A percentile compares a stretch with the other conserved stretches of the same genome.
These are phyloP conservation scores for Acanthoscelides obtectus DNA, from an alignment of 2,888 invertebrate species.

Conservation along the genomic window DNA sequence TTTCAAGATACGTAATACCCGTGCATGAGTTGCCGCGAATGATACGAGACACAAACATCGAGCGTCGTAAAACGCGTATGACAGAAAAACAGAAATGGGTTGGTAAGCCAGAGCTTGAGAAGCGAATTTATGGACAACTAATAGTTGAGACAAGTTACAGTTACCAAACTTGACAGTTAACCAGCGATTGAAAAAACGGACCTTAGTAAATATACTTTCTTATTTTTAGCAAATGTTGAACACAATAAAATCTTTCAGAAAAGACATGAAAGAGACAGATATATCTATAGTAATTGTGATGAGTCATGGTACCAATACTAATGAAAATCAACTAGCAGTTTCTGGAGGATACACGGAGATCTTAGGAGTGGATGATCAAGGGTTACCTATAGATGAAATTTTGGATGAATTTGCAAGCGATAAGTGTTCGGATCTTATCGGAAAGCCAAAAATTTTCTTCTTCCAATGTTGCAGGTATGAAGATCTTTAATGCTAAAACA, in stretches of 20 bases:
- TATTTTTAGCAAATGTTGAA: slow-evolving; percentile 29
- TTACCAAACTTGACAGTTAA: too few relatives aligned
- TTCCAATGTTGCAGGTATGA: slow-evolving; percentile 65
- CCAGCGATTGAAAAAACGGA: too few relatives aligned
- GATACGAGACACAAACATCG: too few relatives aligned
- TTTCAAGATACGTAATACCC: too few relatives aligned
- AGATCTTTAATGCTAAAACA: too few relatives aligned
- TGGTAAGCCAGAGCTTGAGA: too few relatives aligned
- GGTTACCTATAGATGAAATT: slow-evolving; percentile 52
- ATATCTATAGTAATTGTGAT: slow-evolving; percentile 62
- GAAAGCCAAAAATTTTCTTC: slow-evolving; percentile 68
- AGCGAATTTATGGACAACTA: too few relatives aligned
- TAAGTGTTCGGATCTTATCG: slow-evolving; percentile 50
- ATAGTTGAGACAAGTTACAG: too few relatives aligned
- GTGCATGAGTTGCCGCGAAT: too few relatives aligned
- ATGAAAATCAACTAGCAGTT: slow-evolving; percentile 31
- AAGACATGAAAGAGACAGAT: slow-evolving; percentile 50
- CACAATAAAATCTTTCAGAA: slow-evolving; percentile 45
- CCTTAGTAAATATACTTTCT: too few relatives aligned
- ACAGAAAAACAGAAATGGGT: too few relatives aligned
- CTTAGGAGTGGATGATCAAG: slow-evolving; percentile 54
- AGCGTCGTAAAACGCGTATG: too few relatives aligned
- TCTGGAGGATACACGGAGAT: slow-evolving; percentile 53
- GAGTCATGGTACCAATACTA: slow-evolving; percentile 57
- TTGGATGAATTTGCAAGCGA: slow-evolving; percentile 56